Evolutionary conservation across 2,797 vertebrate genomes (phyloP).

Genomic region (Myoxocephalus aenaeus): DNA sequence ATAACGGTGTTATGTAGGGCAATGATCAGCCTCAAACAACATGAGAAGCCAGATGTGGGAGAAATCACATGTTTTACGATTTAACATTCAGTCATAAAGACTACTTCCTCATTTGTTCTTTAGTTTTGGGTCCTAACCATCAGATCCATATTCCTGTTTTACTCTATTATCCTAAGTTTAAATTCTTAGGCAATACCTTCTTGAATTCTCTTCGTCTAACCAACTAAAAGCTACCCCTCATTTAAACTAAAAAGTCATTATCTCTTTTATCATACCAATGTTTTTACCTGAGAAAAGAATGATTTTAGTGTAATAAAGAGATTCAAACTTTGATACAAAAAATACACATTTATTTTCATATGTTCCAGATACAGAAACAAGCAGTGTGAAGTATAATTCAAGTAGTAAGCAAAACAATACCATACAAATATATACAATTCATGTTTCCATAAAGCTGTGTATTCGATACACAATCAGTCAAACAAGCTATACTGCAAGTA

Average conservation of each 20-base stretch:
- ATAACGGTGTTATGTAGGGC: background rate
- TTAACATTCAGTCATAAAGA: background rate
- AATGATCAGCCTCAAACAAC: conserved; percentile 4
- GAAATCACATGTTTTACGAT: background rate
- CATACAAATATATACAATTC: conserved; percentile 55
- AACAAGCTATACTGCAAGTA: conserved; percentile 70
- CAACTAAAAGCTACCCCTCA: no score
- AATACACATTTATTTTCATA: conserved; percentile 67
- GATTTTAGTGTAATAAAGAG: conserved; percentile 8
- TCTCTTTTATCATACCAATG: background rate
- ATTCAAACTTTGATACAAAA: conserved; percentile 57
- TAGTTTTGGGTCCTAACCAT: background rate
- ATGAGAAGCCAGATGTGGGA: background rate
- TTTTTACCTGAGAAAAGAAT: background rate
- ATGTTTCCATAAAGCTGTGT: conserved; percentile 60
- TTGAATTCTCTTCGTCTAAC: background rate
- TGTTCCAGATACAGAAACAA: conserved; percentile 41
- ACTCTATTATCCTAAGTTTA: background rate
- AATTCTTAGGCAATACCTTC: background rate
- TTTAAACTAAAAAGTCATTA: no score
- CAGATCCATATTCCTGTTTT: background rate
- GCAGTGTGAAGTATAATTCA: conserved; percentile 25
- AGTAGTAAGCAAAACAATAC: conserved; percentile 25
- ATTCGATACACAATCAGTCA: conserved; percentile 73
- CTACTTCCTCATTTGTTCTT: background rate